These are phyloP conservation scores for Micrastur ruficollis DNA, from an alignment of 2,797 vertebrate species.

Conservation along the genomic window DNA sequence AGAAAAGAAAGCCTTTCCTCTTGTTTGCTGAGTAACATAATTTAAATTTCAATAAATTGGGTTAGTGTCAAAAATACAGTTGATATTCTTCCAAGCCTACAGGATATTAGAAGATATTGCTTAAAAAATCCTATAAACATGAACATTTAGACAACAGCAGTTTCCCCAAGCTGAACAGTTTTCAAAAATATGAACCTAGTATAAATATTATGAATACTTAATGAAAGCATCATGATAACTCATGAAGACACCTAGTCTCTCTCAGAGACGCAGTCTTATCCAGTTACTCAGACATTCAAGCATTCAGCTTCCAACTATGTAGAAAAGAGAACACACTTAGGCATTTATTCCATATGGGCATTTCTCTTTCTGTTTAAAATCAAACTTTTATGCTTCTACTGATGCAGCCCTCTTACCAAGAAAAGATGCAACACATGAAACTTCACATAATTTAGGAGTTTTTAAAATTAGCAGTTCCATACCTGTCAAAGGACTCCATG, in stretches of 20 bases:
- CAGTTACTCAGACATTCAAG: neutral
- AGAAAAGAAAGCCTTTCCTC: neutral
- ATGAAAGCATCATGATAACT: neutral
- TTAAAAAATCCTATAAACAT: neutral
- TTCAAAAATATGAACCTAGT: neutral
- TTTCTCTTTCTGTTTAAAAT: neutral
- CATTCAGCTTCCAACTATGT: neutral
- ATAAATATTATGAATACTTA: constrained; percentile 18
- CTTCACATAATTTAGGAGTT: neutral
- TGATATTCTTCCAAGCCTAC: neutral
- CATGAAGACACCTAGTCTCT: neutral
- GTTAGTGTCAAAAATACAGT: neutral
- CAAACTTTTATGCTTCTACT: neutral
- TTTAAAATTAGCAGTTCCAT: neutral
- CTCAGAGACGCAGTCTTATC: accelerated
- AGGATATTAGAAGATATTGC: neutral
- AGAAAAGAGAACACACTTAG: neutral
- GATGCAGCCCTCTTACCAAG: neutral
- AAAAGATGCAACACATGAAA: neutral
- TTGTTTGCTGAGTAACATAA: neutral
- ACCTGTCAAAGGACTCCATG: neutral
- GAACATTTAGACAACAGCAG: neutral
- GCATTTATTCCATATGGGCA: neutral
- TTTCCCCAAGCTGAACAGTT: neutral
- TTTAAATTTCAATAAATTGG: neutral